Conservation (phyloP, 2,888 invertebrate genomes). For the Drosophila macrospina region DNA sequence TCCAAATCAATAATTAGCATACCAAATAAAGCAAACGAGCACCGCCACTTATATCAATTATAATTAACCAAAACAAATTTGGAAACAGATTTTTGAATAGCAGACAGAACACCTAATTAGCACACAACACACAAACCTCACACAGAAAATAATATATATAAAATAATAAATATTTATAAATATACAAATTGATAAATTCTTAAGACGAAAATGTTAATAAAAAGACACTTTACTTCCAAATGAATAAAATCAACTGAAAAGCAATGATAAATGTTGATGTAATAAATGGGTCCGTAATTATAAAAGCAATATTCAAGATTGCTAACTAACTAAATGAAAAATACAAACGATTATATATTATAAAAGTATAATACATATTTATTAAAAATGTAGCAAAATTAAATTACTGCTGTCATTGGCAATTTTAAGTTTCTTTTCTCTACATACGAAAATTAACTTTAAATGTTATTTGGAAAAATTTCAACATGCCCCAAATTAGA, state of each 20-base stretch:
- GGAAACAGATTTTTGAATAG: constrained; percentile 28
- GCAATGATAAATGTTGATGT: constrained; percentile 52
- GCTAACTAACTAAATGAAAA: constrained; percentile 33
- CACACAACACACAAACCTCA: constrained; percentile 77
- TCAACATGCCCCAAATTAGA: neutral
- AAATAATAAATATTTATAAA: constrained; percentile 32
- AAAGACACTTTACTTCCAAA: constrained; percentile 52
- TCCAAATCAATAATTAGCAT: constrained; percentile 50
- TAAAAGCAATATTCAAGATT: constrained; percentile 56
- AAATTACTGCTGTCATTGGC: constrained; percentile 22
- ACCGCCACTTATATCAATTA: constrained; percentile 78
- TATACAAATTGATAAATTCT: constrained; percentile 37
- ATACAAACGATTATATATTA: constrained; percentile 5
- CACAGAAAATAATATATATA: constrained; percentile 46
- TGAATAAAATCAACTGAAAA: constrained; percentile 33
- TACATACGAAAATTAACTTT: neutral
- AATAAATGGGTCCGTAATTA: constrained; percentile 44
- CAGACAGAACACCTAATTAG: constrained; percentile 47
- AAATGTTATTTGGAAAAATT: constrained; percentile 3
- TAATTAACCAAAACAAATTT: constrained; percentile 39
- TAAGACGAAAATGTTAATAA: constrained; percentile 35
- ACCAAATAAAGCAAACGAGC: constrained; percentile 54
- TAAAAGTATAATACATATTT: neutral
- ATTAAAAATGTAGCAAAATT: constrained; percentile 7
- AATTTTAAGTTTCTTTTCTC: neutral